phyloP scores from a whole-genome alignment of 2,888 invertebrate species.

The Sesia apiformis region DNA sequence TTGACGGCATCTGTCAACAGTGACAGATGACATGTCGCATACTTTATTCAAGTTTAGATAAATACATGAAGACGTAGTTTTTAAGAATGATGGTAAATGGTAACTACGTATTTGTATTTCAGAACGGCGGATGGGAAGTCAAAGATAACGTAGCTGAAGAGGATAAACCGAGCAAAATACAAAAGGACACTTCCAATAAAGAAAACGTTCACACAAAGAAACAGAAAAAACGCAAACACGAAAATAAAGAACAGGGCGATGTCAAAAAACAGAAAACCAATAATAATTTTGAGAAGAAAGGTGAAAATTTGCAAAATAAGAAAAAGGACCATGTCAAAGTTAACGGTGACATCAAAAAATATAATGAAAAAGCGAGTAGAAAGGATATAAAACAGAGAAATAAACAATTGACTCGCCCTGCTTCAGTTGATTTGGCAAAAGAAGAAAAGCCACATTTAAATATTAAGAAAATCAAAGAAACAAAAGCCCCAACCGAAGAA shows the following conservation, averaged over 20 bases:
- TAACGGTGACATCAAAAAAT: no score
- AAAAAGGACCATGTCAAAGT: no score
- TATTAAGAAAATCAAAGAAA: neutral
- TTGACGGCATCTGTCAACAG: no score
- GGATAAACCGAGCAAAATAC: conserved; percentile 17
- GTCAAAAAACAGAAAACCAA: conserved; percentile 12
- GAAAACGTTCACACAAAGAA: conserved; percentile 30
- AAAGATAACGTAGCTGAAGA: conserved; percentile 22
- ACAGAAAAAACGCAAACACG: conserved; percentile 15
- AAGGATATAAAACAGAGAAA: no score
- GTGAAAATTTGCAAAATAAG: conserved; percentile 8
- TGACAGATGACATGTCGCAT: no score
- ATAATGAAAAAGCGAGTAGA: no score
- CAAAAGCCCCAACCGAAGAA: neutral
- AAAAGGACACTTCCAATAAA: conserved; percentile 28
- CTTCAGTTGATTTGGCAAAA: neutral
- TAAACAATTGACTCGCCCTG: no score
- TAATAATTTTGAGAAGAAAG: conserved; percentile 8
- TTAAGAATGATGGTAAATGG: no score
- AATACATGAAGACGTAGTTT: no score
- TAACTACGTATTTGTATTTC: no score
- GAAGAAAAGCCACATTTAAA: neutral
- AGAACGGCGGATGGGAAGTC: conserved; percentile 47
- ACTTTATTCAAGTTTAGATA: no score
- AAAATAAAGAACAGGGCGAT: conserved; percentile 19